Conservation (phyloP, 1,140 invertebrate genomes). For the Saccostrea echinata region DNA sequence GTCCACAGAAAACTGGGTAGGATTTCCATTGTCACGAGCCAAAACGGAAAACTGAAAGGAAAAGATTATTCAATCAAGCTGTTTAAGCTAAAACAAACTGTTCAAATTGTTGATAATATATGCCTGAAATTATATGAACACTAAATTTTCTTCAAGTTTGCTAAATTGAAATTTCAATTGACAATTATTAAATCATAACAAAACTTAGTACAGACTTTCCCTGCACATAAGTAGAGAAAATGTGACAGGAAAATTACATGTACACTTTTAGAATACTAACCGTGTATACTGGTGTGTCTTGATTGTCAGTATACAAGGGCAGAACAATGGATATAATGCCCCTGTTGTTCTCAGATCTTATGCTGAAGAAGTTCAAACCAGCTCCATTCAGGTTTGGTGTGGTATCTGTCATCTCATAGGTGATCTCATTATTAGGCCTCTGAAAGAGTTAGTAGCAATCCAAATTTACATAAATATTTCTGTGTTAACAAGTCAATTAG, state of each 20-base stretch:
- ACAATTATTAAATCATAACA: too few relatives aligned
- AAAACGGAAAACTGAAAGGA: constrained; percentile 61
- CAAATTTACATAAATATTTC: background rate
- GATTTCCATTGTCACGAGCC: constrained; percentile 64
- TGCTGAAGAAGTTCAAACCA: constrained; percentile 41
- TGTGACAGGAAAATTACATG: too few relatives aligned
- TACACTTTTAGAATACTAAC: constrained; percentile 50
- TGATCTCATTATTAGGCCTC: constrained; percentile 67
- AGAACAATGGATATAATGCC: constrained; percentile 58
- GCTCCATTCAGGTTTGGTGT: constrained; percentile 19
- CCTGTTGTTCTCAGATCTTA: constrained; percentile 31
- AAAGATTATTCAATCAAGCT: background rate
- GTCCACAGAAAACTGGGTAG: constrained; percentile 41
- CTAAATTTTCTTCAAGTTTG: too few relatives aligned
- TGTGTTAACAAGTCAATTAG: too few relatives aligned
- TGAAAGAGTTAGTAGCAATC: constrained; percentile 50
- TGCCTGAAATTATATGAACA: too few relatives aligned
- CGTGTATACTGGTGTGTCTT: constrained; percentile 58
- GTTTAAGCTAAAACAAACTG: background rate
- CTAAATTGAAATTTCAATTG: too few relatives aligned
- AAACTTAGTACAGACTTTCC: too few relatives aligned
- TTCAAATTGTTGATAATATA: too few relatives aligned
- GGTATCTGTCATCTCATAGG: constrained; percentile 55
- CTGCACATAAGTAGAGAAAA: too few relatives aligned
- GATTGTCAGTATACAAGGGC: constrained; percentile 60